These are phyloP conservation scores for Sparus aurata DNA, from an alignment of 2,797 vertebrate species.

Conservation along the genomic window DNA sequence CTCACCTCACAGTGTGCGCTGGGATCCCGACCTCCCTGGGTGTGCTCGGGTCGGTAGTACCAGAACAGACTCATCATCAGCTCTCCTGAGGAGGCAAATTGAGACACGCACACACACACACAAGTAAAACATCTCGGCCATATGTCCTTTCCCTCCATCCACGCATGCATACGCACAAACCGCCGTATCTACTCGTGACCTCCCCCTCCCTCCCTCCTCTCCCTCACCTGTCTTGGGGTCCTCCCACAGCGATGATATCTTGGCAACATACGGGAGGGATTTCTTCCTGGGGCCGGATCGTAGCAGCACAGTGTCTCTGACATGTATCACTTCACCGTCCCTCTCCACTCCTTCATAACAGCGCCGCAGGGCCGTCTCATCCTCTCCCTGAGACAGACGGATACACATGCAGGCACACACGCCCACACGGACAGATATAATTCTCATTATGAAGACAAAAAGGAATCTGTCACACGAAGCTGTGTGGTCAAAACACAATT, in stretches of 20 bases:
- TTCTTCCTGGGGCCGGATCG: conserved; percentile 97
- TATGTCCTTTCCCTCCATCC: conserved; percentile 10
- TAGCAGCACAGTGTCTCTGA: conserved; percentile 96
- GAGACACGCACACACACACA: conserved; percentile 40
- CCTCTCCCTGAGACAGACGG: conserved; percentile 89
- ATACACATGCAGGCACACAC: conserved; percentile 16
- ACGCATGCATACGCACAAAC: conserved; percentile 10
- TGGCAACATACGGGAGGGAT: conserved; percentile 97
- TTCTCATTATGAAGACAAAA: conserved; percentile 64
- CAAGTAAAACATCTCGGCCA: conserved; percentile 39
- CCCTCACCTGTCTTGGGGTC: conserved; percentile 95
- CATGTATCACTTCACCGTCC: conserved; percentile 94
- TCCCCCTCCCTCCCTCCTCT: conserved; percentile 1
- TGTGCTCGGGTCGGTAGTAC: conserved; percentile 99
- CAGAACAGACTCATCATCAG: conserved; percentile 99
- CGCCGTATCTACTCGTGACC: not conserved
- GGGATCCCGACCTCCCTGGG: conserved; percentile 97
- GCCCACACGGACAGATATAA: conserved; percentile 60
- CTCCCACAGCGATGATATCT: conserved; percentile 98
- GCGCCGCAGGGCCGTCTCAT: conserved; percentile 92
- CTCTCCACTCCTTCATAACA: conserved; percentile 97
- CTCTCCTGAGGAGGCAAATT: conserved; percentile 87
- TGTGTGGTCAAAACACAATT: conserved; percentile 63
- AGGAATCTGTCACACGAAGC: conserved; percentile 55
- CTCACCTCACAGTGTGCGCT: conserved; percentile 97